Evolutionary conservation across 2,113 vertebrate species (phyloP).

Genomic region (Chaetops frenatus): DNA sequence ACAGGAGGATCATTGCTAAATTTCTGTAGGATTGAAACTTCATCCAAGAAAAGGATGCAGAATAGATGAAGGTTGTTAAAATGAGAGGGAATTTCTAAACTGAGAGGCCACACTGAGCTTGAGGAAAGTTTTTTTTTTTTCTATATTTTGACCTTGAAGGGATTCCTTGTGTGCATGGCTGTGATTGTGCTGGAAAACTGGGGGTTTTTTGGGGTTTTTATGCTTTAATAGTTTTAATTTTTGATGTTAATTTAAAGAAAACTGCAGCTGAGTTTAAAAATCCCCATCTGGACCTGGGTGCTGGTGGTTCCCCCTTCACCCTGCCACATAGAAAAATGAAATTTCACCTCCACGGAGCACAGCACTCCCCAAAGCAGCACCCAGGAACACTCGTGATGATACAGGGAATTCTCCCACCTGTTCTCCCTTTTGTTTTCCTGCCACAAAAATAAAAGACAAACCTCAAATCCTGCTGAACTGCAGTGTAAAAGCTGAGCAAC

Average conservation of each 20-base stretch:
- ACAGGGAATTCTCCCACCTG: neutral
- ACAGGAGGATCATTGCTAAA: neutral
- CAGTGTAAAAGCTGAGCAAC: neutral
- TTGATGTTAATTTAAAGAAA: neutral
- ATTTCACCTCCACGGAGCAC: neutral
- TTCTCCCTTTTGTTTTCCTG: slow-evolving; percentile 7
- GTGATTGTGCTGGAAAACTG: neutral
- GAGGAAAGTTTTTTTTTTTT: neutral
- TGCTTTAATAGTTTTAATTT: neutral
- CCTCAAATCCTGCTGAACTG: neutral
- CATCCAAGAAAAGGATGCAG: neutral
- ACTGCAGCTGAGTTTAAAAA: neutral
- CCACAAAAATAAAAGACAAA: neutral
- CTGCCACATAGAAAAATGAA: neutral
- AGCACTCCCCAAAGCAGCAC: neutral
- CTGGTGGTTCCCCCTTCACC: neutral
- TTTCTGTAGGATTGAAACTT: neutral
- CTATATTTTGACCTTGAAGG: neutral
- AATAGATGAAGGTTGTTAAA: neutral
- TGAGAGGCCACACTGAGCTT: neutral
- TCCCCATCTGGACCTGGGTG: neutral
- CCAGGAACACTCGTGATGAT: neutral
- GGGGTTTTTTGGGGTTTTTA: neutral
- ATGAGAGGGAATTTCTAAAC: neutral
- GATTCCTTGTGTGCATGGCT: neutral